Evolutionary conservation across 53 echinoderm and acorn worm species (phyloP).

Genomic region (Temnopleurus reevesii): DNA sequence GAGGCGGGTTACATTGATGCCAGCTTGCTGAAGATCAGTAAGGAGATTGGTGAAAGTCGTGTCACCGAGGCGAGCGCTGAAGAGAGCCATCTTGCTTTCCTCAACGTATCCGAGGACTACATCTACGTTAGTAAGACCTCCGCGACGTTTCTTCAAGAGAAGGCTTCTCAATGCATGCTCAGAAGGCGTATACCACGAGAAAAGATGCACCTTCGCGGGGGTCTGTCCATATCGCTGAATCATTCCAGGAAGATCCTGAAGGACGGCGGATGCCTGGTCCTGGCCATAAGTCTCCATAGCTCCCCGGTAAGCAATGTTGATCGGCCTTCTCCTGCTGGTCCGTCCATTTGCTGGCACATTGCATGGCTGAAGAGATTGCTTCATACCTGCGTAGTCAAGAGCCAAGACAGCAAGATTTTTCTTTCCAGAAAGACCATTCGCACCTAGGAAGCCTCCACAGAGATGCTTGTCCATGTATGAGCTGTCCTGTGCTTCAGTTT

Average conservation of each 20-base stretch:
- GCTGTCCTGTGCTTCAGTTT: not conserved
- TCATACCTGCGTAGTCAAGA: conserved; percentile 34
- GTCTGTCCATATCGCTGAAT: conserved; percentile 15
- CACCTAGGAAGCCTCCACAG: conserved; percentile 38
- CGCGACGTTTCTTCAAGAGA: not conserved
- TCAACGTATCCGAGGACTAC: conserved; percentile 41
- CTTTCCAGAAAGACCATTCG: conserved; percentile 19
- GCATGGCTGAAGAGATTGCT: conserved; percentile 13
- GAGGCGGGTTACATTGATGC: conserved; percentile 14
- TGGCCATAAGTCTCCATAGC: not conserved
- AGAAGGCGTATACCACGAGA: conserved; percentile 32
- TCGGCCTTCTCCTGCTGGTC: not conserved
- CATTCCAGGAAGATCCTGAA: conserved; percentile 40
- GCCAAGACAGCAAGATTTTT: conserved; percentile 37
- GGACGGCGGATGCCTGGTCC: conserved; percentile 4
- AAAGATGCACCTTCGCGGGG: conserved; percentile 31
- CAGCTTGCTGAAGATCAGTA: not conserved
- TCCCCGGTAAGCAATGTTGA: conserved; percentile 4
- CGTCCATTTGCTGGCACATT: conserved; percentile 28
- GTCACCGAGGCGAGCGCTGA: conserved; percentile 35
- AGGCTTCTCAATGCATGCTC: conserved; percentile 35
- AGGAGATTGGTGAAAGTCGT: conserved; percentile 31
- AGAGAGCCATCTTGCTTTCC: conserved; percentile 33
- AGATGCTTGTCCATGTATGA: conserved; percentile 38
- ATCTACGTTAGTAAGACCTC: not conserved